Base-by-base conservation (phyloP, 2,797 vertebrate species). In the Onychomys torridus region DNA sequence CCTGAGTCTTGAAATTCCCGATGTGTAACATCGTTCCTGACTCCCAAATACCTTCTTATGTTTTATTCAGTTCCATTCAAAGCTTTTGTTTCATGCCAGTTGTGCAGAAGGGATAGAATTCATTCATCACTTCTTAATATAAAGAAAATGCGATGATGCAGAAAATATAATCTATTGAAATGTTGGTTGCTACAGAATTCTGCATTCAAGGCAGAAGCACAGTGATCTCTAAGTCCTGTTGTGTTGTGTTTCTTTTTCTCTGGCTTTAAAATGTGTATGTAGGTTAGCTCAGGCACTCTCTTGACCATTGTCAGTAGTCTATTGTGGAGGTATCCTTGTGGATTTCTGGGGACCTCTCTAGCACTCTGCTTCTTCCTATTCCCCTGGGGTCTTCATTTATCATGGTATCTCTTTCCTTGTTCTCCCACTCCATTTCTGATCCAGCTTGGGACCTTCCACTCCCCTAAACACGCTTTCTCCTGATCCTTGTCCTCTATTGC, bases 121-220 rank as follows among this genome's bases (percentile, higher is more conserved):
- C 29, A n/a, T 57, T 93, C n/a, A 92, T 73, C 95, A 65, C 25
- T 94, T 90, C 77, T 71, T 90, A 95, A 84, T 73, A 90, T 77
- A 94, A 77, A 93, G 69, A 32, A 83, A 76, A 17, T 91, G 13
- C 71, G 67, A 37, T 67, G 87, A 87, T 77, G 46, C 89, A 95
- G 84, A 97, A 96, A 97, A 86, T 81, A 93, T 43, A 34, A 84
- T 90, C 63, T 91, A 23, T 81, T 93, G 75, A 94, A 94, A 91
- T 94, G 73, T 63, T 97, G 57, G 67, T 94, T 96, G 43, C 83
- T 57, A 87, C 40, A 91, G 46, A 97, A 83, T 96, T n/a, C 46
- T 49, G 79, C 71, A 92, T 19, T 69, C 7, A 34, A 90, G 21
- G 6, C 43, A n/a, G 6, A 0, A 25, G 61, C 37, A 65, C 12